Conservation (phyloP, 1,140 invertebrate species). For the Megathymus violae region DNA sequence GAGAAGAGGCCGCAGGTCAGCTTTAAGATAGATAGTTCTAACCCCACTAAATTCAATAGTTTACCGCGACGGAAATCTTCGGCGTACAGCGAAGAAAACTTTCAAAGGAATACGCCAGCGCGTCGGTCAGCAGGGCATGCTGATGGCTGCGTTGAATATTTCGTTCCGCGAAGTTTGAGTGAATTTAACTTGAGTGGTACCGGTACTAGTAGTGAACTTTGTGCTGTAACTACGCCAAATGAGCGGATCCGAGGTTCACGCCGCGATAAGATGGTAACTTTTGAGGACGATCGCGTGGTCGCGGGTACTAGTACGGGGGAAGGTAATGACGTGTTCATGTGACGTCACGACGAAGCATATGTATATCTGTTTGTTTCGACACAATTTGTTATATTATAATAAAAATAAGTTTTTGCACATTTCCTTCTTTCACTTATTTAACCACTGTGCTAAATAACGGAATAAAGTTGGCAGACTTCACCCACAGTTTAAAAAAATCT, state of each 20-base stretch:
- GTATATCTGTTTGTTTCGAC: constrained; percentile 57
- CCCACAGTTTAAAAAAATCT: too few relatives aligned
- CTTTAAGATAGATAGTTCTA: constrained; percentile 80
- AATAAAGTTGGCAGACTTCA: too few relatives aligned
- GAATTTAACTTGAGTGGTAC: constrained; percentile 90
- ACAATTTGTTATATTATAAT: constrained; percentile 72
- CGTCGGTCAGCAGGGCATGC: constrained; percentile 86
- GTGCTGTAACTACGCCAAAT: constrained; percentile 47
- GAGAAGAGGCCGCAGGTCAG: constrained; percentile 77
- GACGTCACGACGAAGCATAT: constrained; percentile 46
- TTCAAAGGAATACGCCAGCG: constrained; percentile 86
- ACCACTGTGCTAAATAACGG: too few relatives aligned
- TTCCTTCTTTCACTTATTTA: too few relatives aligned
- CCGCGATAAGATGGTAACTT: constrained; percentile 92
- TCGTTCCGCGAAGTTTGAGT: constrained; percentile 91
- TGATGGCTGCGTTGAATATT: constrained; percentile 90
- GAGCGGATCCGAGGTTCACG: constrained; percentile 65
- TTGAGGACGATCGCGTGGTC: constrained; percentile 87
- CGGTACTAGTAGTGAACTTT: constrained; percentile 80
- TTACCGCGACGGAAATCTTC: constrained; percentile 85
- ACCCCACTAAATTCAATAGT: constrained; percentile 84
- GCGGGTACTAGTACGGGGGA: constrained; percentile 42
- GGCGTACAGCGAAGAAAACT: constrained; percentile 76
- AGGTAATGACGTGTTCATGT: constrained; percentile 79
- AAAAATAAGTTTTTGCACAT: constrained; percentile 64